Evolutionary conservation across 2,797 vertebrate genomes (phyloP).

Genomic region (Propithecus perrieri): DNA sequence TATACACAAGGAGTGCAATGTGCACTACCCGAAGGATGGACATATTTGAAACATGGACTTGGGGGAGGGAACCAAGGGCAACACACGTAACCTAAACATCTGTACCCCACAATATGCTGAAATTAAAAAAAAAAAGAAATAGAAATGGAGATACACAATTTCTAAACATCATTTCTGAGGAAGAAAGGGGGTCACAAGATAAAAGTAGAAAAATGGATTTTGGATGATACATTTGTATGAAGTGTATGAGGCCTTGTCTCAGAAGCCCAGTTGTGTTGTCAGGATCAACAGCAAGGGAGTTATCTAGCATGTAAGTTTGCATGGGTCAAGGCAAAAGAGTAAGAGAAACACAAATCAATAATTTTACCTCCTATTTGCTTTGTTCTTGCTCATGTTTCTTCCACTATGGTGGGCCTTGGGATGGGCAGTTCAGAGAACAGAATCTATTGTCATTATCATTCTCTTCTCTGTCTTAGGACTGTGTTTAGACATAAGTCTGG

Average conservation of each 20-base stretch:
- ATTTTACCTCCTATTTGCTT: neutral
- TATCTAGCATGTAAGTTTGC: neutral
- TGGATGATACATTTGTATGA: neutral
- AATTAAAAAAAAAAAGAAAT: too few species aligned
- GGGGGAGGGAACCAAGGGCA: too few species aligned
- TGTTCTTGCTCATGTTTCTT: neutral
- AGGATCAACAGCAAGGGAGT: neutral
- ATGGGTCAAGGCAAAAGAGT: neutral
- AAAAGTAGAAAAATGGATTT: neutral
- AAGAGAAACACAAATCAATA: neutral
- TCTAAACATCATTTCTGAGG: neutral
- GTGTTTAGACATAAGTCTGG: neutral
- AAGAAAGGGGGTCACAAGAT: neutral
- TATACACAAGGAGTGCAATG: too few species aligned
- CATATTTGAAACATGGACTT: too few species aligned
- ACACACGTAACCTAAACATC: too few species aligned
- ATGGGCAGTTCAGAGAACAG: neutral
- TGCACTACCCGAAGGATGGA: too few species aligned
- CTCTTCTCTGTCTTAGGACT: neutral
- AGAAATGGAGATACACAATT: neutral
- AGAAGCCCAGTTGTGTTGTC: neutral
- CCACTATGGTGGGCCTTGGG: neutral
- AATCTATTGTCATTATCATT: neutral
- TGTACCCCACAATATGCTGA: too few species aligned
- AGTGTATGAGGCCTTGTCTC: neutral